Percentiles rank a stretch among this genome's conserved stretches.
These are phyloP conservation scores for Phymastichus coffea DNA, from an alignment of 1,140 invertebrate genomes.

Conservation along the genomic window DNA sequence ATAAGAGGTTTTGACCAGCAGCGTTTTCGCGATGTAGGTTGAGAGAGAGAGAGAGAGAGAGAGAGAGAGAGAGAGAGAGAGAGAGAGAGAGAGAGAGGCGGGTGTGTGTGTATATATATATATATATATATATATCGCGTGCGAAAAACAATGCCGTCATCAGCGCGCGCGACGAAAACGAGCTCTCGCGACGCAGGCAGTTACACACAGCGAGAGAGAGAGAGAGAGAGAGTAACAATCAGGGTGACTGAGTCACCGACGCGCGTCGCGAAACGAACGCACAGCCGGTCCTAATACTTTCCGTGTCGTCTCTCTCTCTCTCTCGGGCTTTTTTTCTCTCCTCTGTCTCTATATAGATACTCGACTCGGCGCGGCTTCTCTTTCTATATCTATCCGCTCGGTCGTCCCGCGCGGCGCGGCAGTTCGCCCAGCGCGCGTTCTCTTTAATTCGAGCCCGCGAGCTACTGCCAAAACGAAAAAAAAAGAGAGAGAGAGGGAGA, in stretches of 20 bases:
- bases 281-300: not conserved
- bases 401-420: not conserved
- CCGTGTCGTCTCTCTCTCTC: not conserved
- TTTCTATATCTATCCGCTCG: not conserved
- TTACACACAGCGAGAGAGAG: too few relatives aligned
- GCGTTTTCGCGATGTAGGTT: too few relatives aligned
- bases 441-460: conserved; percentile 16
- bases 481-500: not conserved
- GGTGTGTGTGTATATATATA: not conserved
- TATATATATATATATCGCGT: not conserved
- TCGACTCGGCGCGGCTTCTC: not conserved
- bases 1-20: too few relatives aligned
- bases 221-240: too few relatives aligned
- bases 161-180: not conserved
- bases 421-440: conserved; percentile 14
- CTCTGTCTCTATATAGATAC: not conserved
- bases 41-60: not conserved
- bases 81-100: not conserved
- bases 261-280: too few relatives aligned
- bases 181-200: too few relatives aligned
- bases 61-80: not conserved
- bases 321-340: not conserved
- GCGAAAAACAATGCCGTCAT: conserved; percentile 11
- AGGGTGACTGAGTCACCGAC: not conserved
- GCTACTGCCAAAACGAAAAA: conserved; percentile 11